Evolutionary conservation across 2,797 vertebrate species (phyloP).

Genomic region (Acanthis flammea): DNA sequence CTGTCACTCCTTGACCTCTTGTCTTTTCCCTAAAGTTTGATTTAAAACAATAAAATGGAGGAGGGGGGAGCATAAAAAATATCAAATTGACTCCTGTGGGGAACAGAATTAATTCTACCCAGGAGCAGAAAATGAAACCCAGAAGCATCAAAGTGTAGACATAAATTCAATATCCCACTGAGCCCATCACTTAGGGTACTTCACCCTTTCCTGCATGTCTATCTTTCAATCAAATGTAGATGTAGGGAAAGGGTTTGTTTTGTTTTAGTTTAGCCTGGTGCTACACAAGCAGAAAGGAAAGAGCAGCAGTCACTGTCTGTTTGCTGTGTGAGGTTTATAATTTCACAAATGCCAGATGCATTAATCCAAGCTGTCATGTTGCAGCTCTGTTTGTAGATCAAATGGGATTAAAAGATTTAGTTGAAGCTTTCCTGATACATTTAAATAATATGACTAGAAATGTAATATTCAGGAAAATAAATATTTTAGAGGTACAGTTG

Average conservation of each 20-base stretch:
- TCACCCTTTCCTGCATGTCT: slow-evolving; percentile 35
- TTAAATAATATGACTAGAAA: slow-evolving; percentile 62
- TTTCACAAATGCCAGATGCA: slow-evolving; percentile 63
- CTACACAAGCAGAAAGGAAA: not conserved
- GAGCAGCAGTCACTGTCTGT: slow-evolving; percentile 50
- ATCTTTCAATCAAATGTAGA: slow-evolving; percentile 57
- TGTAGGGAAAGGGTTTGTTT: slow-evolving; percentile 32
- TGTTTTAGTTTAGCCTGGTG: slow-evolving; percentile 37
- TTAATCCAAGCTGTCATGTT: slow-evolving; percentile 66
- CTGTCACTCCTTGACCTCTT: slow-evolving; percentile 13
- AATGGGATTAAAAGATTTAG: slow-evolving; percentile 64
- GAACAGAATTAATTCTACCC: slow-evolving; percentile 56
- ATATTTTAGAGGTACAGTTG: slow-evolving; percentile 4
- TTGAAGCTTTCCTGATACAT: slow-evolving; percentile 52
- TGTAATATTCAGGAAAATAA: slow-evolving; percentile 15
- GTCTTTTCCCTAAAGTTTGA: slow-evolving; percentile 4
- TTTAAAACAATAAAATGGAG: slow-evolving; percentile 39
- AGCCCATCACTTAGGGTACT: slow-evolving; percentile 53
- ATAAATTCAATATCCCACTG: slow-evolving; percentile 66
- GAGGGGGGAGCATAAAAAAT: not conserved
- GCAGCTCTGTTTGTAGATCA: slow-evolving; percentile 63
- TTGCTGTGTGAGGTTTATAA: slow-evolving; percentile 59
- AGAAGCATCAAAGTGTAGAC: slow-evolving; percentile 50
- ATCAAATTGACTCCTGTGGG: not conserved
- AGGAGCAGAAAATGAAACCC: slow-evolving; percentile 52